phyloP scores from a whole-genome alignment of 2,888 invertebrate genomes.

The Chymomyza procnemis region DNA sequence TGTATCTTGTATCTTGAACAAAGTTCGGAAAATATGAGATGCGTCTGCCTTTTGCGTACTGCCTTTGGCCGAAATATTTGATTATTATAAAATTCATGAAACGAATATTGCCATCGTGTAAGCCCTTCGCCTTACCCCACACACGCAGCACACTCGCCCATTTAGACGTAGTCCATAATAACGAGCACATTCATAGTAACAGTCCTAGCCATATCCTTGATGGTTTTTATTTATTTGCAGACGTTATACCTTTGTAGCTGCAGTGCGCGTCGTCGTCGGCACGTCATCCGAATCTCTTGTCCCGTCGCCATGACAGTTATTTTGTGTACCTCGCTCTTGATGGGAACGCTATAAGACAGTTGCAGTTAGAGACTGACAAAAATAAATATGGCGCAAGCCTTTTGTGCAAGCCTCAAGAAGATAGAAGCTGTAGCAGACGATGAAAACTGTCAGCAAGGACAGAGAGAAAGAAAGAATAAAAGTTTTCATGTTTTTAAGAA shows the following conservation, averaged over 20 bases:
- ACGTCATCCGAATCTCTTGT: neutral
- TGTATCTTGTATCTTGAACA: no score
- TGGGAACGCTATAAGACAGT: neutral
- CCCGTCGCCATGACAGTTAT: neutral
- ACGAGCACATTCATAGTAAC: neutral
- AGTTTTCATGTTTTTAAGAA: neutral
- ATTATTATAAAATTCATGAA: no score
- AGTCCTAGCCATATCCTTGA: neutral
- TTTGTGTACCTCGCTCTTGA: neutral
- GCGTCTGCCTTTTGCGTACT: no score
- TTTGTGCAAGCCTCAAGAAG: neutral
- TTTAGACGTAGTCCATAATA: neutral
- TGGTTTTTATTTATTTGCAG: neutral
- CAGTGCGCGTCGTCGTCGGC: neutral
- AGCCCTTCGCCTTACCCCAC: neutral
- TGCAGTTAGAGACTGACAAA: neutral
- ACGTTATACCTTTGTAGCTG: neutral
- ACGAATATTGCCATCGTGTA: no score
- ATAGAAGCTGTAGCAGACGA: neutral
- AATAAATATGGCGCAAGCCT: slow-evolving; percentile 4
- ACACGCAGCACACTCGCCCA: neutral
- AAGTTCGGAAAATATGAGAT: no score
- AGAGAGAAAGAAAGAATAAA: neutral
- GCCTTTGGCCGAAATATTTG: no score
- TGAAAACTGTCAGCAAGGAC: neutral